Evolutionary conservation across 2,888 invertebrate species (phyloP), one percentile per base, ranked within the genome.

Genomic region (Drosophila maculinotata): DNA sequence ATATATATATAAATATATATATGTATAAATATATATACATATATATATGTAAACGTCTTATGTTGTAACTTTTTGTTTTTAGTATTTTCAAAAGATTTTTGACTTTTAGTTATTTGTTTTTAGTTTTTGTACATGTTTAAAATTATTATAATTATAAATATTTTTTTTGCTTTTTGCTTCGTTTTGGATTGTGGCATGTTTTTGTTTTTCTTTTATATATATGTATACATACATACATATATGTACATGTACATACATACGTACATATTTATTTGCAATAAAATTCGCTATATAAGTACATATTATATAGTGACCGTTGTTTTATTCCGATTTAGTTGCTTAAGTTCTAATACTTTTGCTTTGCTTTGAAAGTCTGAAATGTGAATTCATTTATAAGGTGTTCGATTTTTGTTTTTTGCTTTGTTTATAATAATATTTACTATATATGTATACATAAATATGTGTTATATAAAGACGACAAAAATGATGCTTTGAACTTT

Each of bases 401-500:
- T 64, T 60, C 31, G 14, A 38, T 44, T 59, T 59, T 64, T 60
- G n/a, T 28, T 45, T 57, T 49, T 54, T 20, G 7, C 48, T 53
- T 54, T 20, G 7, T 52, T 53, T 45, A 41, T 57, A 35, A 35
- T 69, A 49, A 42, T 69, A 65, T 69, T 57, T 47, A 45, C 57
- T 60, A 54, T 56, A 45, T 52, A 47, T 51, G n/a, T 49, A 62
- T 64, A 54, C 49, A 56, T 60, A 52, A 23, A 41, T 33, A 60
- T 45, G 49, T 56, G 23, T 63, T 68, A 69, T 77, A 67, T 77
- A 79, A 76, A 82, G 76, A 76, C 73, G 82, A 84, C 82, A 72
- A 84, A n/a, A 81, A 79, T 76, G 48, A 79, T 84, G 67, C 63
- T 79, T 79, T 79, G 81, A 79, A 79, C 79, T 83, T 74, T 79